Evolutionary conservation across 2,888 invertebrate species (phyloP).

Genomic region (Hirtodrosophila histrioides): DNA sequence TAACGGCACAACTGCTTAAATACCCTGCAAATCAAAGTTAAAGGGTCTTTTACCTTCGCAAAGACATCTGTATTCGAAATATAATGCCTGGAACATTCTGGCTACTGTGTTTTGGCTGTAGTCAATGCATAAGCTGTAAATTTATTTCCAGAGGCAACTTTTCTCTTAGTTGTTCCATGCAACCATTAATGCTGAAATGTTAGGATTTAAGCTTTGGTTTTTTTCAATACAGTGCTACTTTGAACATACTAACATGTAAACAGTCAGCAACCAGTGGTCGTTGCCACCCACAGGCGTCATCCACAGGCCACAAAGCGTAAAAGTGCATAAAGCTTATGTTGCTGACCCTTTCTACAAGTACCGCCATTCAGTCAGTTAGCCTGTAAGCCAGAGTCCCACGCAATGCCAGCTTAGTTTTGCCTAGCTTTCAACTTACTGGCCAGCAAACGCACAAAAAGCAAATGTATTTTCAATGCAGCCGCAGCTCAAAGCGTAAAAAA

Average conservation of each 20-base stretch:
- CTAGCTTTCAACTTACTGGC: conserved; percentile 26
- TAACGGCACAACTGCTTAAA: conserved; percentile 42
- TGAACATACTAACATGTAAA: conserved; percentile 48
- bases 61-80: no score
- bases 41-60: not conserved
- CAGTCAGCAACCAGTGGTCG: conserved; percentile 16
- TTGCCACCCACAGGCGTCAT: conserved; percentile 22
- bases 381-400: conserved; percentile 38
- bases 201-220: not conserved
- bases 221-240: conserved; percentile 58
- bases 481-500: conserved; percentile 27
- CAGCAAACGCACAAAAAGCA: conserved; percentile 41
- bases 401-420: conserved; percentile 59
- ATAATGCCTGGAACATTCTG: no score
- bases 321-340: conserved; percentile 65
- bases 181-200: no score
- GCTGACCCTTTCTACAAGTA: conserved; percentile 8
- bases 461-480: conserved; percentile 62
- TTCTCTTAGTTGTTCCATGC: no score
- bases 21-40: conserved; percentile 13
- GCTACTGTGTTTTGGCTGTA: no score
- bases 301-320: conserved; percentile 64
- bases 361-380: conserved; percentile 35
- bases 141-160: no score
- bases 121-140: no score